Evolutionary conservation across 92 coral and sea anemone genomes (phyloP).

Genomic region (Scolanthus callimorphus): DNA sequence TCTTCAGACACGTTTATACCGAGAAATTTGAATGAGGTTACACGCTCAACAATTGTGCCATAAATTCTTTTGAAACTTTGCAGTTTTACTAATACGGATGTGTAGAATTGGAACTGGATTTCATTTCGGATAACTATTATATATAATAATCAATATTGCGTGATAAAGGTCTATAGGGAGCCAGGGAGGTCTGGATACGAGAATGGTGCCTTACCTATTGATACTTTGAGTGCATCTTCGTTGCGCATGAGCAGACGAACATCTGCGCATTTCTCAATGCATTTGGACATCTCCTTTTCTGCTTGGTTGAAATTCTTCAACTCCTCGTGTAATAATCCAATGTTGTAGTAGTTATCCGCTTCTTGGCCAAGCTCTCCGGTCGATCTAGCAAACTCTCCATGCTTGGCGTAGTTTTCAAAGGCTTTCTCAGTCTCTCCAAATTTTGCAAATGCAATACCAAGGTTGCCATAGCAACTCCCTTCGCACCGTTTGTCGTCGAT

Average conservation of each 20-base stretch:
- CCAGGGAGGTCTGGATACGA: too few species aligned
- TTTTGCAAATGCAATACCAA: neutral
- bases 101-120: too few species aligned
- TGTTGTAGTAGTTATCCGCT: neutral
- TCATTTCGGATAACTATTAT: too few species aligned
- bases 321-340: neutral
- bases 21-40: too few species aligned
- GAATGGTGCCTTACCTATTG: constrained; percentile 20
- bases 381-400: neutral
- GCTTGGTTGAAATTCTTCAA: constrained; percentile 1
- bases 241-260: constrained; percentile 10
- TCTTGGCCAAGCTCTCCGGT: neutral
- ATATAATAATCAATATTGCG: too few species aligned
- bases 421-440: neutral
- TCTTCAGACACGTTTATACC: too few species aligned
- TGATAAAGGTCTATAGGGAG: too few species aligned
- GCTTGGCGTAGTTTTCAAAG: neutral
- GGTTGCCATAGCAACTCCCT: neutral
- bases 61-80: too few species aligned
- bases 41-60: too few species aligned
- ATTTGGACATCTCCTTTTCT: constrained; percentile 2
- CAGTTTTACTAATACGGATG: too few species aligned
- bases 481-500: neutral
- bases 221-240: constrained; percentile 16
- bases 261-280: constrained; percentile 17